Base-by-base conservation (phyloP, 2,797 vertebrate genomes). In the Anguilla megastoma region DNA sequence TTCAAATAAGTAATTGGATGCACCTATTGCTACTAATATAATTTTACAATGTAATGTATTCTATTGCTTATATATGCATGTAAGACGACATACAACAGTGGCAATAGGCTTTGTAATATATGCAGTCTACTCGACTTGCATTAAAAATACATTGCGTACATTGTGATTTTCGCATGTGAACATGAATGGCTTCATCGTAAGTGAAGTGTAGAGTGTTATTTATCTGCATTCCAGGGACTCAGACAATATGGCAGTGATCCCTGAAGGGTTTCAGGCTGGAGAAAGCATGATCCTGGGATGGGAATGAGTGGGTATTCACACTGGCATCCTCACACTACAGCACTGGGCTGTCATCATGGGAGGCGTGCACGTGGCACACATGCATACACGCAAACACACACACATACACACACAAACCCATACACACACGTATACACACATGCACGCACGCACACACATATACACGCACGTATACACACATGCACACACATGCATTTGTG, bases 11-110 rank as follows among this genome's bases (percentile, higher is more conserved):
- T 36, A 33, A 76, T 76, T 76, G 27, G 14, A 76, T 76, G 69
- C 8, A 71, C 69, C 6, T 16, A 30, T 27, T 30, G 71, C 12
- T 76, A n/a, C 24, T 69, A n/a, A 63, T 30, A 71, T 71, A 33
- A 76, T 36, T 36, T 76, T 76, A 16, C 71, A 33, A 3, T 76
- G 30, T 76, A 69, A 69, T 69, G 24, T 69, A 69, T 69, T 69
- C 63, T 69, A 69, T n/a, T 69, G 63, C 63, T n/a, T 36, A 36
- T 76, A 69, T n/a, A 69, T 69, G 63, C 63, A 69, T 69, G 63
- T 10, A 69, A 69, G 63, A 69, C n/a, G 24, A 24, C 5, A 69
- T 36, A 16, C 14, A 36, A 36, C 71, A 76, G 30, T 36, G 27
- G 12, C 33, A 76, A 76, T 76, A 36, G n/a, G 63, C n/a, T 8